These are phyloP conservation scores for Anoncus sp. DNA, from an alignment of 2,888 invertebrate genomes.

Conservation along the genomic window DNA sequence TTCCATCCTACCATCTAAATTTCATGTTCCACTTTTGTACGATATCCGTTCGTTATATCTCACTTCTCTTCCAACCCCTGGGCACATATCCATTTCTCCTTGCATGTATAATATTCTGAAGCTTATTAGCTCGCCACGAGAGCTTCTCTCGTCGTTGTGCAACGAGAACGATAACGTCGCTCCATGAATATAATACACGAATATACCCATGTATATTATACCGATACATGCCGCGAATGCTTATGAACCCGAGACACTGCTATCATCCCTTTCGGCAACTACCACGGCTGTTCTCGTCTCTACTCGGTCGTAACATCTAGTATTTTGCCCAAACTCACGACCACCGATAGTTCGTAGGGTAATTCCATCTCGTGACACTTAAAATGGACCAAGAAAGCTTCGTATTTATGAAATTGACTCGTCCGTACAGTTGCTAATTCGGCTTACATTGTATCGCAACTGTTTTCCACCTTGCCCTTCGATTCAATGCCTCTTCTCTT, in stretches of 20 bases:
- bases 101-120: constrained; percentile 23
- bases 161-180: constrained; percentile 16
- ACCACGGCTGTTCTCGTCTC: constrained; percentile 11
- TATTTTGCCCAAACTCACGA: too few species aligned
- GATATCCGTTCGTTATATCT: background rate
- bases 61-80: too few species aligned
- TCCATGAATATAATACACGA: constrained; percentile 23
- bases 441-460: constrained; percentile 60
- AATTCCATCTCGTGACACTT: constrained; percentile 39
- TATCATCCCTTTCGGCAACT: constrained; percentile 13
- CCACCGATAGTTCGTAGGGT: constrained; percentile 13
- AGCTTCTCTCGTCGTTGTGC: constrained; percentile 18
- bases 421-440: constrained; percentile 67
- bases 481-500: background rate
- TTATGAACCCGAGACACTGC: constrained; percentile 10
- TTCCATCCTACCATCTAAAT: too few species aligned
- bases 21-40: too few species aligned
- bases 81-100: constrained; percentile 12
- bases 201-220: constrained; percentile 29
- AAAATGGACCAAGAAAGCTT: constrained; percentile 27
- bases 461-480: background rate
- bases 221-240: too few species aligned
- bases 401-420: constrained; percentile 38
- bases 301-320: constrained; percentile 1
- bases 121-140: constrained; percentile 21